Evolutionary conservation across 1,140 invertebrate genomes (phyloP), one percentile per base, ranked within the genome.

Genomic region (Leptestheria dahalacensis): DNA sequence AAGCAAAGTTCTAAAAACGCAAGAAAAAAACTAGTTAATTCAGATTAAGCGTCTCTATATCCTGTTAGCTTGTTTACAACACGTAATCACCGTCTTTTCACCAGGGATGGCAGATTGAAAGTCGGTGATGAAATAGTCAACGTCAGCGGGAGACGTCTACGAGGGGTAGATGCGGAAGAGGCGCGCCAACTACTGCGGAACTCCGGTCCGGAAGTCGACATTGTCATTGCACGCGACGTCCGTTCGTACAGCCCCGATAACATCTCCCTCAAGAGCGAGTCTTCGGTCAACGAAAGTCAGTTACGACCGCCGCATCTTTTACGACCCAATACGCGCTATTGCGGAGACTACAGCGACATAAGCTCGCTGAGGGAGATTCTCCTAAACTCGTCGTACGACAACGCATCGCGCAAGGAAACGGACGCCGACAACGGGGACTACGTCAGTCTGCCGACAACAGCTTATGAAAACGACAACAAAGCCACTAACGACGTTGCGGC

Each of bases 121-220:
- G 67, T 80, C 41, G 81, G 80, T 0, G 83, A 85, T 65, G 82
- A 85, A 68, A 73, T 85, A 25, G 70, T 85, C 12, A 77, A 82
- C 63, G 78, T 86, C 12, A 82, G 80, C 63, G 82, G 82, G 0
- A 74, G 75, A 46, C 74, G 79, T 46, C 64, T 85, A 46, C 74
- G 79, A 20, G 80, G 82, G 0, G 70, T 84, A 62, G 73, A 73
- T n/a, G 71, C 79, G 10, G 64, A 71, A 11, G 81, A 85, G 62
- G 83, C 82, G 1, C 74, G 77, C 23, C 74, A 75, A 48, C 72
- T 78, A 18, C 62, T 86, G 20, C 70, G 73, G 48, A 76, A 68
- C 51, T 70, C 75, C 2, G 71, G 74, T 20, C 70, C 66, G 56
- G 72, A 78, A 41, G 74, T 81, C 56, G 77, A 79, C 65, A 71